These are phyloP conservation scores for Vespertilio murinus DNA, from an alignment of 2,797 vertebrate genomes.

Conservation along the genomic window DNA sequence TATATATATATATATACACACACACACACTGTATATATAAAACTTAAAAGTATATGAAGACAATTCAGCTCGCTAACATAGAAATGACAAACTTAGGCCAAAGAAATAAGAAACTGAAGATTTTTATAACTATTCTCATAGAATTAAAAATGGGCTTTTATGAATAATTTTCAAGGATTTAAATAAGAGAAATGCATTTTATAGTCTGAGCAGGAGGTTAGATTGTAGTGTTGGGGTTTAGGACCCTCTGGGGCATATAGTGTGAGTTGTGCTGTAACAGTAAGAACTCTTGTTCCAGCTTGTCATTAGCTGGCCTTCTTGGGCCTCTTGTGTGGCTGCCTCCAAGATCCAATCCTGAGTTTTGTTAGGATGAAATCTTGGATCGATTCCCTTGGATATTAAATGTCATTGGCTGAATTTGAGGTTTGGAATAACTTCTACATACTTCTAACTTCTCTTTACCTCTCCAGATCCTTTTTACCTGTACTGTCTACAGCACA, in stretches of 20 bases:
- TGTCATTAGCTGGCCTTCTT: background rate
- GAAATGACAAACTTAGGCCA: background rate
- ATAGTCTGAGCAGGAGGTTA: background rate
- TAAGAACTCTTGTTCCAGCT: background rate
- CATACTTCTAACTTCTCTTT: background rate
- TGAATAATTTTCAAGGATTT: background rate
- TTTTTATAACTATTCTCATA: conserved; percentile 9
- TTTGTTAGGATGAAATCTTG: background rate
- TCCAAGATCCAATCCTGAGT: background rate
- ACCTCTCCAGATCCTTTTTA: background rate
- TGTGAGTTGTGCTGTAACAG: background rate
- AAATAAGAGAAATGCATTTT: background rate
- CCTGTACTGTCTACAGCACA: background rate
- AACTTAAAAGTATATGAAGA: background rate
- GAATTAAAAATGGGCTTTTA: background rate
- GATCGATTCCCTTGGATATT: background rate
- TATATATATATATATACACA: too few species aligned
- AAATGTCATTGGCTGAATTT: background rate
- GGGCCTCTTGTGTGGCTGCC: background rate
- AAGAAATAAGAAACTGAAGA: background rate
- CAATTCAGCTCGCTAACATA: background rate
- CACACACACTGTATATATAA: background rate
- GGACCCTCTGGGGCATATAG: background rate
- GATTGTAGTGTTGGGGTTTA: background rate
- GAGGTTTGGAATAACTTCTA: background rate